Evolutionary conservation across 2,113 vertebrate species (phyloP), one percentile per base, ranked within the genome.

Genomic region (Fulmarus glacialis): DNA sequence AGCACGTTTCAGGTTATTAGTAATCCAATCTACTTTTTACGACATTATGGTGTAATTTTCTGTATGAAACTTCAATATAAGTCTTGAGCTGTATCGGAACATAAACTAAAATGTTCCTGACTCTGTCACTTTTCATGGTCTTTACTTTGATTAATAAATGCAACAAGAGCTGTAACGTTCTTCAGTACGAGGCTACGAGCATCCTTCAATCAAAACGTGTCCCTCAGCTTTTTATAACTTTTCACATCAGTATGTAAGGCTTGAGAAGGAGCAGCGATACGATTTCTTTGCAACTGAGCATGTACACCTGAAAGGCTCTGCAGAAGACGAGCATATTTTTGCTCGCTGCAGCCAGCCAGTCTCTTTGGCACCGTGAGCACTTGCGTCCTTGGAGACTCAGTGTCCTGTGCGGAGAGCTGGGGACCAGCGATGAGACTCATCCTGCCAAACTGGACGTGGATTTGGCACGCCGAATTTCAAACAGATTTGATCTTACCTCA

Each of bases 111-210:
- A 94, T 96, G 95, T 96, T 97, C 97, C 97, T 89, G 94, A 96
- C 90, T 97, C 91, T 98, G 97, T 97, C 97, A 97, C 93, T 97
- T 97, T 94, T 93, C 96, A 96, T 94, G 96, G 97, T 96, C 95
- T 97, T 97, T 97, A 96, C 95, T 97, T 97, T 98, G 97, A 98
- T 97, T 98, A 97, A 98, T 97, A 97, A 98, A 97, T 73, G 88
- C 90, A 96, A 96, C 77, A 52, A 88, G 93, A 89, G 91, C 97
- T 96, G 60, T 96, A 96, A 95, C 16, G 10, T 84, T 96, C 96
- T 90, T 82, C 93, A 91, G 34, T 75, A 79, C 7, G 94, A 97
- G 92, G 80, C 90, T 91, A 80, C n/a, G 4, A 90, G 92, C 96
- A 97, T 89, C 91, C 90, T 91, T 97, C 97, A 97, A 59, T 92